Base-by-base conservation (phyloP, 1,140 invertebrate species). In the Drosophila tani region DNA sequence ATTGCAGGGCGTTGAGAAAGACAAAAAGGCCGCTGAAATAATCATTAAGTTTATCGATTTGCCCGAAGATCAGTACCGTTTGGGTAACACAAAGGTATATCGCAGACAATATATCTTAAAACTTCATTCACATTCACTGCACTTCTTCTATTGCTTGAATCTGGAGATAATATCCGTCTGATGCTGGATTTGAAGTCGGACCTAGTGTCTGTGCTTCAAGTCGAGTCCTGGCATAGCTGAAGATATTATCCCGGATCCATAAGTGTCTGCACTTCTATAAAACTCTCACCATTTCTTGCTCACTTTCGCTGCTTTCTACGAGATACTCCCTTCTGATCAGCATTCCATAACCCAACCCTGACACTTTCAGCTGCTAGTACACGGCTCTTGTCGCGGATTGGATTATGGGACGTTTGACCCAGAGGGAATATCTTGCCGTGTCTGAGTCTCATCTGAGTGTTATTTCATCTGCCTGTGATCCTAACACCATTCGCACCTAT, bases 21-120 rank as follows among this genome's bases (percentile, higher is more conserved):
- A 96, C 77, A 95, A 98, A 94, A 96, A 97, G 94, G 97, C 97
- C 75, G 96, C 97, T 70, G 95, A 96, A 93, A 96, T 97, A 93
- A 97, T 99, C 94, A 95, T 99, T 93, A 96, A 97, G 82, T 94
- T 95, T 86, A 95, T 96, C 91, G 95, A 96, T 93, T 94, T 99
- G 93, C 97, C 98, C 92, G 94, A 95, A 78, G 97, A 99, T 93
- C 97, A 98, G 93, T 99, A 96, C 95, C 96, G 98, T 92, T 94
- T 99, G 93, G 99, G 99, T 94, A 96, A 96, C 94, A 99, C 98
- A 70, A 99, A 99, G 97, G 98, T 97, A 96, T 91, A 92, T 90
- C 40, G 67, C 55, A 81, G 82, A 91, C 85, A 85, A 91, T 87
- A 92, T 85, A 91, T 82, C 59, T 75, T 27, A 41, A 43, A 59